Base-by-base conservation (phyloP, 1,140 invertebrate genomes). In the Saccostrea cuccullata region DNA sequence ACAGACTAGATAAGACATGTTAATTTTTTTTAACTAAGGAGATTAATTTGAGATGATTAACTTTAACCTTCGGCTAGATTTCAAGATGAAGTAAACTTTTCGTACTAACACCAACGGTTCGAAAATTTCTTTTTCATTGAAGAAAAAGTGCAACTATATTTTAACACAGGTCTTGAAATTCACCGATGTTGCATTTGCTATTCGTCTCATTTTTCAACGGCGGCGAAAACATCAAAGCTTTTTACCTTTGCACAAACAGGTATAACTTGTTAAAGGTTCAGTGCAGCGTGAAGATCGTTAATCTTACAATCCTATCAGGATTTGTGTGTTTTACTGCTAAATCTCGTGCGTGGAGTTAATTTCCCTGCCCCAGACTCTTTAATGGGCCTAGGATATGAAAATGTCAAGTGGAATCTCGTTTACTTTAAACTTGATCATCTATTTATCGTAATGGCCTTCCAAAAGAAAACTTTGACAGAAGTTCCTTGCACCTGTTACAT, bases 281-380 rank as follows among this genome's bases (percentile, higher is more conserved):
- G 70, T 30, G 70, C 70, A 77, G 70, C 70, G 70, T 26, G 26
- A 77, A 77, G 70, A 77, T 77, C 11, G 26, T 36, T 36, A 77
- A 77, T 77, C 70, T 77, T n/a, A 20, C 17, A 20, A 64, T 20
- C 15, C 58, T 64, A 64, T 64, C 58, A 17, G 58, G 17, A 64
- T 64, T 64, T n/a, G 17, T 64, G n/a, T 64, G n/a, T 64, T 64
- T 77, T 77, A 77, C 70, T 77, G 70, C 26, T 77, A 8, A 26
- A 77, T 77, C 70, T 77, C 70, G 30, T 77, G 70, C 23, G 70
- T 77, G 30, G 13, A 77, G 30, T 26, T 77, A 77, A 77, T 77
- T 77, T 77, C 26, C 23, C 26, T 36, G 70, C 70, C 26, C 12
- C 23, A 77, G 70, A 77, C 70, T 77, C 26, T 77, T 77, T 77